Evolutionary conservation across 2,888 invertebrate species (phyloP).

Genomic region (Chromoteleia sp.): DNA sequence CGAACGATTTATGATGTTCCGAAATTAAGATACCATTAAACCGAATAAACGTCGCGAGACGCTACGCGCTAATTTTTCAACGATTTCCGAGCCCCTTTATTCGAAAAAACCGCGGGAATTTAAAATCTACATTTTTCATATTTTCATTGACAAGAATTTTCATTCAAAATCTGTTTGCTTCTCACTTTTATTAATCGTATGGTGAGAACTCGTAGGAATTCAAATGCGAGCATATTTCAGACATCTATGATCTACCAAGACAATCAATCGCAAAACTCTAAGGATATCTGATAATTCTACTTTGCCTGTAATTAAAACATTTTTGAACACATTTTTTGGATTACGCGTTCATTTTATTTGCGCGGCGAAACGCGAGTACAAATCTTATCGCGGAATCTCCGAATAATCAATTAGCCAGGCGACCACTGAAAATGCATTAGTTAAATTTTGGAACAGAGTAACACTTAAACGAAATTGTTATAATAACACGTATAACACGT

Average conservation of each 20-base stretch:
- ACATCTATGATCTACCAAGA: conserved; percentile 24
- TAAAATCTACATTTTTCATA: conserved; percentile 33
- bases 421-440: conserved; percentile 17
- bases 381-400: not conserved
- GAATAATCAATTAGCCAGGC: not conserved
- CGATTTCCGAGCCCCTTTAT: not conserved
- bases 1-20: conserved; percentile 26
- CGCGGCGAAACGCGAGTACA: not conserved
- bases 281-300: conserved; percentile 23
- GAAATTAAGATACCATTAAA: conserved; percentile 29
- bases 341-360: too few relatives aligned
- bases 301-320: not conserved
- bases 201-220: conserved; percentile 25
- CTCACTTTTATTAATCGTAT: conserved; percentile 28
- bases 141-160: conserved; percentile 20
- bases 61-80: conserved; percentile 20
- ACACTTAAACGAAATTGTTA: conserved; percentile 6
- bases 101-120: conserved; percentile 3
- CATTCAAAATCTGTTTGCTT: conserved; percentile 21
- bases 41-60: conserved; percentile 16
- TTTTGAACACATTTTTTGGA: not conserved
- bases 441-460: conserved; percentile 3
- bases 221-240: conserved; percentile 40
- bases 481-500: conserved; percentile 2
- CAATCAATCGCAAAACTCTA: conserved; percentile 29